phyloP scores from a whole-genome alignment of 2,888 invertebrate genomes.

The Dromius quadrimaculatus region DNA sequence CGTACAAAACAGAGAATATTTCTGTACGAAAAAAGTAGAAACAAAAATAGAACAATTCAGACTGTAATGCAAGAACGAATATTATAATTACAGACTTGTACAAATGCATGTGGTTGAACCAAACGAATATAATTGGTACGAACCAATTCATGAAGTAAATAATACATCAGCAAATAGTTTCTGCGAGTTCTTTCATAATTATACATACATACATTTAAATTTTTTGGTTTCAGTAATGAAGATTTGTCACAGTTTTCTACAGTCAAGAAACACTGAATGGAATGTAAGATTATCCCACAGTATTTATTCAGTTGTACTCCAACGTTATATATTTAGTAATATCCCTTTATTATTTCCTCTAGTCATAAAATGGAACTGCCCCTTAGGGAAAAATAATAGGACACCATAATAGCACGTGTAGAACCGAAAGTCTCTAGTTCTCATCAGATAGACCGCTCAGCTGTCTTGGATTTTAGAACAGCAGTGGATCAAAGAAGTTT shows the following conservation, averaged over 20 bases:
- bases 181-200: too few relatives aligned
- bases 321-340: slow-evolving; percentile 27
- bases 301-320: too few relatives aligned
- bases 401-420: slow-evolving; percentile 38
- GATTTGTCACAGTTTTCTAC: too few relatives aligned
- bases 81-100: slow-evolving; percentile 43
- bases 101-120: slow-evolving; percentile 27
- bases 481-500: not conserved
- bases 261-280: too few relatives aligned
- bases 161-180: too few relatives aligned
- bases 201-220: too few relatives aligned
- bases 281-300: too few relatives aligned
- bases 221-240: too few relatives aligned
- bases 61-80: slow-evolving; percentile 47
- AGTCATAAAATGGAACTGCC: slow-evolving; percentile 32
- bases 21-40: slow-evolving; percentile 7
- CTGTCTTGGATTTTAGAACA: slow-evolving; percentile 35
- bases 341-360: slow-evolving; percentile 38
- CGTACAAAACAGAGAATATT: slow-evolving; percentile 8
- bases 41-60: slow-evolving; percentile 7
- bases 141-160: slow-evolving; percentile 37
- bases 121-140: slow-evolving; percentile 39
- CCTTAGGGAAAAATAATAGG: slow-evolving; percentile 40
- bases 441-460: slow-evolving; percentile 48
- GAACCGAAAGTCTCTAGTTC: slow-evolving; percentile 34